Percentiles rank a stretch among this genome's conserved stretches.
Evolutionary conservation across 1,140 invertebrate species (phyloP).

Genomic region (Dufourea novaeangliae): DNA sequence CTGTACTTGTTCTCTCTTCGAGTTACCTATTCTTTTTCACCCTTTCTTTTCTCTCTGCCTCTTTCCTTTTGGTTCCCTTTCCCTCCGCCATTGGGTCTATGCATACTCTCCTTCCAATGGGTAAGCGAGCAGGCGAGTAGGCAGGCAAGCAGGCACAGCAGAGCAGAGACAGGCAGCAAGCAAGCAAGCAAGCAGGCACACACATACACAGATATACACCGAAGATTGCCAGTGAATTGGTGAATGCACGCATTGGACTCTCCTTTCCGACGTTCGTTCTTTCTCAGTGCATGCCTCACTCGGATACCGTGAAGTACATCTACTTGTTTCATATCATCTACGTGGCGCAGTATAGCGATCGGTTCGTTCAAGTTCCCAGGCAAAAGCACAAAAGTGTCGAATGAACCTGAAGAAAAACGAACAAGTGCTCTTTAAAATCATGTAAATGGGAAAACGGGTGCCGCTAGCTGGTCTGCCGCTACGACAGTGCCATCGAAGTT

Average conservation of each 20-base stretch:
- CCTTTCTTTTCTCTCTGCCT: slow-evolving; percentile 22
- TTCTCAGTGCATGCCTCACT: slow-evolving; percentile 63
- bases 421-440: neutral
- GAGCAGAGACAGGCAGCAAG: too few species aligned
- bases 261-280: slow-evolving; percentile 59
- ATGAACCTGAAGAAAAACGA: neutral
- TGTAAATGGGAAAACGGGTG: neutral
- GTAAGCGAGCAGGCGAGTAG: slow-evolving; percentile 18
- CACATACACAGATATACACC: neutral
- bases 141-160: slow-evolving; percentile 14
- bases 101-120: slow-evolving; percentile 40
- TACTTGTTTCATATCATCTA: slow-evolving; percentile 33
- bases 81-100: slow-evolving; percentile 1
- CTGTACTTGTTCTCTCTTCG: slow-evolving; percentile 8
- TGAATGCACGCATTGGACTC: slow-evolving; percentile 55
- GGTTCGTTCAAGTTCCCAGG: neutral
- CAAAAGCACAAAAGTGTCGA: neutral
- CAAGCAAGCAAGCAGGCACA: neutral
- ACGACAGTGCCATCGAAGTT: slow-evolving; percentile 22
- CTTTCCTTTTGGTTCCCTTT: slow-evolving; percentile 44
- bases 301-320: slow-evolving; percentile 51
- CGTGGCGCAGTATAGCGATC: slow-evolving; percentile 47
- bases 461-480: neutral
- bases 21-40: slow-evolving; percentile 35
- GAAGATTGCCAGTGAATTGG: slow-evolving; percentile 59